Evolutionary conservation across 2,888 invertebrate species (phyloP), one percentile per base, ranked within the genome.

Genomic region (Zootermopsis nevadensis): DNA sequence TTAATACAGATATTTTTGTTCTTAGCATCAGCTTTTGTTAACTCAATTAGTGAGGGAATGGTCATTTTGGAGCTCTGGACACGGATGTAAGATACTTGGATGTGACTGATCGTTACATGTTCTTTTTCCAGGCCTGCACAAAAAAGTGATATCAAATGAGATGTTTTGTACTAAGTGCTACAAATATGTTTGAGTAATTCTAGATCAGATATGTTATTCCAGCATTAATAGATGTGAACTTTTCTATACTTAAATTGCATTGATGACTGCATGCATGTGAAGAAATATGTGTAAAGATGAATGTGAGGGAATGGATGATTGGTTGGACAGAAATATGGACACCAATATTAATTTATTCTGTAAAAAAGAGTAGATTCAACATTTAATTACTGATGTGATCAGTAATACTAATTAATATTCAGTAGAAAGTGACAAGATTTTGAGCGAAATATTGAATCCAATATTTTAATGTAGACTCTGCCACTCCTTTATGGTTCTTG

Each of bases 321-420:
- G 19, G 48, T 19, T 48, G 48, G 48, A 48, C 48, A 60, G n/a
- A 60, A n/a, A 60, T 60, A 27, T 60, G 27, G 60, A 27, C 60
- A 60, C 60, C 60, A 27, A 15, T 48, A 48, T 60, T 60, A 60
- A 60, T 60, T 60, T 60, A 60, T 60, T 60, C 60, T 60, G 60
- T 60, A 12, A 10, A 60, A n/a, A 27, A 60, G 27, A 60, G 48
- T 27, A n/a, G 7, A 2, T n/a, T 60, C 27, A 60, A 55, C 15
- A 27, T 60, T 48, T 48, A 19, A 15, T 48, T 60, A 60, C 60
- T 60, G 60, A 27, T 60, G 27, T 60, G n/a, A 60, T 60, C 60
- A n/a, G 60, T 60, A 60, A 60, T 60, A 27, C 12, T 60, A 60
- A 27, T 60, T 60, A 60, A 27, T 60, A 10, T 27, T 1, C 48